Evolutionary conservation across 2,888 invertebrate genomes (phyloP).

Genomic region (Brenthis daphne): DNA sequence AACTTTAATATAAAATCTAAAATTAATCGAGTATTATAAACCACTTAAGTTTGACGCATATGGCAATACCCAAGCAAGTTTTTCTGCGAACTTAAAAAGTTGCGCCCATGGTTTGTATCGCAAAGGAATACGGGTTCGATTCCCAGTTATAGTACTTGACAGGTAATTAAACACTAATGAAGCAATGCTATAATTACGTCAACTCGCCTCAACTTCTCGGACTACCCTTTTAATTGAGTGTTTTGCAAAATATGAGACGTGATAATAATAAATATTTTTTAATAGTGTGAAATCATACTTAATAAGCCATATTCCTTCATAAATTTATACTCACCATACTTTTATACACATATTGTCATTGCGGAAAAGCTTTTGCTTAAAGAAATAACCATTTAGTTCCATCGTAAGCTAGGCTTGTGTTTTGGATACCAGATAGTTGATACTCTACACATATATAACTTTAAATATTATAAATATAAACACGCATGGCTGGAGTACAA

Average conservation of each 20-base stretch:
- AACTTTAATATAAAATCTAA: slow-evolving; percentile 1
- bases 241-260: slow-evolving; percentile 33
- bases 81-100: slow-evolving; percentile 32
- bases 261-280: slow-evolving; percentile 24
- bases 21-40: slow-evolving; percentile 1
- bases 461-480: too few species aligned
- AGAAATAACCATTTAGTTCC: too few species aligned
- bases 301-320: too few species aligned
- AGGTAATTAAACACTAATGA: slow-evolving; percentile 38
- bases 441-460: too few species aligned
- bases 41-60: slow-evolving; percentile 31
- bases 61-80: slow-evolving; percentile 33
- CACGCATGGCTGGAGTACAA: too few species aligned
- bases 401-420: too few species aligned
- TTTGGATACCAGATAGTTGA: too few species aligned
- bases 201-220: slow-evolving; percentile 21
- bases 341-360: too few species aligned
- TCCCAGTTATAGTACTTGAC: slow-evolving; percentile 30
- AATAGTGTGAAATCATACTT: not conserved
- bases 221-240: slow-evolving; percentile 33
- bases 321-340: too few species aligned
- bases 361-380: too few species aligned
- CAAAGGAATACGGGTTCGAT: slow-evolving; percentile 42
- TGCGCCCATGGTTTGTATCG: slow-evolving; percentile 33
- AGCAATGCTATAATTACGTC: slow-evolving; percentile 31